phyloP scores from a whole-genome alignment of 2,113 vertebrate species.

The Micronycteris hirsuta region DNA sequence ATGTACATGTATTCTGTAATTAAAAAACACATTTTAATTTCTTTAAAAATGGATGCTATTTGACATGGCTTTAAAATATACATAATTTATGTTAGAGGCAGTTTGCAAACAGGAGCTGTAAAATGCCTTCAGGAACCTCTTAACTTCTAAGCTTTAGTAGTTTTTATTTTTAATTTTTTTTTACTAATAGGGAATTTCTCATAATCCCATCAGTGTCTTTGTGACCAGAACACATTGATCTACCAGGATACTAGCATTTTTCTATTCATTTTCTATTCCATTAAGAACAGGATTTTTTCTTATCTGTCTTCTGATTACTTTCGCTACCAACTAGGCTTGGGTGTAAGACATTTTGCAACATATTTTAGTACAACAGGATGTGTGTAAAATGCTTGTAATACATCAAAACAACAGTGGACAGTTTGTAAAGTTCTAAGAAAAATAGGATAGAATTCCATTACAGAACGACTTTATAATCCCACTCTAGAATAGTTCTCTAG shows the following conservation, averaged over 20 bases:
- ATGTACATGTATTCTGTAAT: background rate
- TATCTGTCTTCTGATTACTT: background rate
- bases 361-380: background rate
- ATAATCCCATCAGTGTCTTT: background rate
- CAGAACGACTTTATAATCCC: background rate
- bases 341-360: background rate
- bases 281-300: constrained; percentile 9
- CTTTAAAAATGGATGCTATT: constrained; percentile 35
- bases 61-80: constrained; percentile 46
- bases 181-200: background rate
- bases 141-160: background rate
- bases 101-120: constrained; percentile 49
- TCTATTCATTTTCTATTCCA: background rate
- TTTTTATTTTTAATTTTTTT: background rate
- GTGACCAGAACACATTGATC: background rate
- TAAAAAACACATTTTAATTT: constrained; percentile 32
- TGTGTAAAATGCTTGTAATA: constrained; percentile 21
- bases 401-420: background rate
- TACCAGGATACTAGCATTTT: background rate
- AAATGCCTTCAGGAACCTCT: background rate
- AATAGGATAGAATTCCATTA: constrained; percentile 4
- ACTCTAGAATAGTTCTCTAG: background rate
- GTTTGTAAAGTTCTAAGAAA: constrained; percentile 36
- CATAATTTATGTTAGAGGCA: constrained; percentile 38
- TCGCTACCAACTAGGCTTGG: background rate